Percentiles rank a stretch among this genome's conserved stretches.
Evolutionary conservation across 1,140 invertebrate genomes (phyloP).

Genomic region (Artemia franciscana): DNA sequence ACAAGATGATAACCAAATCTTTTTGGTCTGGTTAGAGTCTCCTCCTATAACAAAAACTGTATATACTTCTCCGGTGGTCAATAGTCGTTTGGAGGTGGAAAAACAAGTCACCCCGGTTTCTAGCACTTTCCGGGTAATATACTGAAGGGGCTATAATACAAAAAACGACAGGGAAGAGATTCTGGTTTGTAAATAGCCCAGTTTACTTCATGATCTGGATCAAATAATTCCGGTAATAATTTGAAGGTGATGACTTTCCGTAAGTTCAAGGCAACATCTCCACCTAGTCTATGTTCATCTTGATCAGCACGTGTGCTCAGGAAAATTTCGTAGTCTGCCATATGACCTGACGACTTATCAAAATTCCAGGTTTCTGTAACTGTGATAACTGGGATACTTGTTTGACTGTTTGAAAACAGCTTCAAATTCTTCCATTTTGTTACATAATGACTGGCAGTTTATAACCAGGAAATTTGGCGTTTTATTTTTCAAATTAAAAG

Average conservation of each 20-base stretch:
- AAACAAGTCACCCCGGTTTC: background rate
- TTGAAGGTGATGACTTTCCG: background rate
- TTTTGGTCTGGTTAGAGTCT: background rate
- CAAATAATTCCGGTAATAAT: background rate
- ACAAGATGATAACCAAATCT: background rate
- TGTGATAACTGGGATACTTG: background rate
- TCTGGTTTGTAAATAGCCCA: background rate
- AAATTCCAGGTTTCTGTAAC: background rate
- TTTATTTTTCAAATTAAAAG: no score
- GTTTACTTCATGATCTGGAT: background rate
- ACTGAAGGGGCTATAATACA: no score
- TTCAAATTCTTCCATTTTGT: background rate
- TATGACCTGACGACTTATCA: background rate
- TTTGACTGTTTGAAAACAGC: background rate
- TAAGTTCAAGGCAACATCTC: background rate
- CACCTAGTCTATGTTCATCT: no score
- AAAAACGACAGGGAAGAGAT: background rate
- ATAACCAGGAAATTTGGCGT: no score
- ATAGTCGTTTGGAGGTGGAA: background rate
- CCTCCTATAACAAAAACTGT: background rate
- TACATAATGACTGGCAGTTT: background rate
- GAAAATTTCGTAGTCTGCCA: background rate
- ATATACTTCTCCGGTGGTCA: background rate
- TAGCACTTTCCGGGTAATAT: background rate
- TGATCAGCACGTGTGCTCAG: background rate